phyloP scores from a whole-genome alignment of 1,140 invertebrate genomes.

The Drosophila quadrilineata region DNA sequence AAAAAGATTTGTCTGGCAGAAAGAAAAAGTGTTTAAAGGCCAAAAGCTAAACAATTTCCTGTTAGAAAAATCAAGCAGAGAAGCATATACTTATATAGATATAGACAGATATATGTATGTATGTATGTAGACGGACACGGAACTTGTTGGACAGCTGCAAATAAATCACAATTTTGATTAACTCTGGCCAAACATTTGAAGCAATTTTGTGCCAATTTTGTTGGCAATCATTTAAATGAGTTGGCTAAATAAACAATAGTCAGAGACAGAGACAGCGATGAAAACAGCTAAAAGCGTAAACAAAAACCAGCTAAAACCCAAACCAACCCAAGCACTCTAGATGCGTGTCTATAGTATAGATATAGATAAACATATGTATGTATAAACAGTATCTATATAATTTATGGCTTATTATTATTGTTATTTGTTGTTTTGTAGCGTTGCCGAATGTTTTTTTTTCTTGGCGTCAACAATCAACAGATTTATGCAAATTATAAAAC shows the following conservation, averaged over 20 bases:
- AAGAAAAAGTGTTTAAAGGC: too few species aligned
- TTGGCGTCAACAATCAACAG: slow-evolving; percentile 35
- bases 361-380: neutral
- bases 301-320: slow-evolving; percentile 24
- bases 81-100: too few species aligned
- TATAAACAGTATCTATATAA: slow-evolving; percentile 5
- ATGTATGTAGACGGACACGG: slow-evolving; percentile 17
- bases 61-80: slow-evolving; percentile 15
- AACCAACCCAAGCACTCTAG: slow-evolving; percentile 5
- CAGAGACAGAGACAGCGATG: too few species aligned
- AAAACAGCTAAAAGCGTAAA: slow-evolving; percentile 15
- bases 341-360: neutral
- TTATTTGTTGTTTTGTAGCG: slow-evolving; percentile 22
- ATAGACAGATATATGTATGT: too few species aligned
- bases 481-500: slow-evolving; percentile 41
- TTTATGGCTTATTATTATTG: slow-evolving; percentile 27
- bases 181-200: slow-evolving; percentile 10
- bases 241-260: slow-evolving; percentile 14
- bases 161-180: slow-evolving; percentile 30
- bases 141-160: slow-evolving; percentile 20
- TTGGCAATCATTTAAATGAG: slow-evolving; percentile 11
- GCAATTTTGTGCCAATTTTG: slow-evolving; percentile 37
- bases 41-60: too few species aligned
- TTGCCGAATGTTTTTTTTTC: too few species aligned
- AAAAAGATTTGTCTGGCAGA: too few species aligned